Evolutionary conservation across 30 jellyfish, hydroid and myxozoan species (phyloP), one percentile per base, ranked within the genome.

Genomic region (Hydractinia echinata): DNA sequence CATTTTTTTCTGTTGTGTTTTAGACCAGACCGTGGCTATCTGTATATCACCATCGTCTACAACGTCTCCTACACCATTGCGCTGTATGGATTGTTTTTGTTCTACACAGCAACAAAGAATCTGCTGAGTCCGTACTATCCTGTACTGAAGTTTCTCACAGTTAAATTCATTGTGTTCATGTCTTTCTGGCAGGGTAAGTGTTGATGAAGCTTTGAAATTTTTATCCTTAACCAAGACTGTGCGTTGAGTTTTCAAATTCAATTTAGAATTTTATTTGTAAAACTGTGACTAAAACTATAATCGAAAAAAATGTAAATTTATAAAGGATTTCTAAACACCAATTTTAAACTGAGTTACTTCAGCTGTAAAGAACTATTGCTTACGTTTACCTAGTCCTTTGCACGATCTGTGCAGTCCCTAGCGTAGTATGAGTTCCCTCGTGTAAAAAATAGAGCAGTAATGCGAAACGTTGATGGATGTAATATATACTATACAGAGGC

Each of bases 171-270:
- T 44, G 96, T 92, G 49, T 92, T 92, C 70, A 85, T 92, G 82
- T 92, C 98, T 4, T 92, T 92, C 79, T 92, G 98, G 98, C 98
- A 92, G 87, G 98, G 98, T 92, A 73, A 44, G 95, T 19, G 21
- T 68, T n/a, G 44, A 30, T 30, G 44, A 30, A 30, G 44, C 44
- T 30, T 30, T 30, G 44, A 30, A 30, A 30, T 30, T 30, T 30
- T 30, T 0, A 30, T 30, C 2, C 2, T 30, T 30, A 30, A 30
- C 44, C 44, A 30, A 30, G 44, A 30, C 44, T 30, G 44, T 30
- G 1, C 2, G 2, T 30, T 30, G 2, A 30, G 44, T 30, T 30
- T 30, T 30, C 2, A 30, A 30, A 13, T 60, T 15, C 2, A 60
- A 13, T 15, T 58, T 60, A 60, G n/a, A 16, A 13, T 60, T 13